Conservation (phyloP, 2,113 vertebrate species). For the Solea senegalensis region DNA sequence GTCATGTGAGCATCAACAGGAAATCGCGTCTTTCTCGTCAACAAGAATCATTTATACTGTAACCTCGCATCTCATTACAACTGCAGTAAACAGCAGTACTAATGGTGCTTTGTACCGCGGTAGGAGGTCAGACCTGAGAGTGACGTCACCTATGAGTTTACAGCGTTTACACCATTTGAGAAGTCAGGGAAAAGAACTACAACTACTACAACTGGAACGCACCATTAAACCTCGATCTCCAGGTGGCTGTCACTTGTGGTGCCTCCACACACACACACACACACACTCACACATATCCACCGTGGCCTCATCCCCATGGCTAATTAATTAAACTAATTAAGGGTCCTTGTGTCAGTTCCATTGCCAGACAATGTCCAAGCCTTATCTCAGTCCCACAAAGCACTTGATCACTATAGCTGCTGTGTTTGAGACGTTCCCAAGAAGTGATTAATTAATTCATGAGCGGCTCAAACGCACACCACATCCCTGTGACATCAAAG, state of each 20-base stretch:
- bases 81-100: too few species aligned
- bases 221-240: slow-evolving; percentile 35
- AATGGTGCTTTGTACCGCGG: too few species aligned
- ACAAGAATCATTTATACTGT: too few species aligned
- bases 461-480: slow-evolving; percentile 57
- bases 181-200: slow-evolving; percentile 5
- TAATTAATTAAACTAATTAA: slow-evolving; percentile 80
- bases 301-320: slow-evolving; percentile 29
- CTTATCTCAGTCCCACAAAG: slow-evolving; percentile 78
- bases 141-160: not conserved
- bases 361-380: slow-evolving; percentile 67
- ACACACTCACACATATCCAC: not conserved
- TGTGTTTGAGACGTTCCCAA: slow-evolving; percentile 63
- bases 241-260: slow-evolving; percentile 14
- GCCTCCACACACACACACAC: slow-evolving; percentile 11
- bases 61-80: too few species aligned
- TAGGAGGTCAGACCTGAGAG: too few species aligned
- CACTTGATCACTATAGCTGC: slow-evolving; percentile 75
- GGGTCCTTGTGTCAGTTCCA: slow-evolving; percentile 68
- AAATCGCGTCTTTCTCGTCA: too few species aligned
- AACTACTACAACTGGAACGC: not conserved
- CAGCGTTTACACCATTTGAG: too few species aligned
- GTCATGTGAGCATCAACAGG: too few species aligned
- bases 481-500: slow-evolving; percentile 60
- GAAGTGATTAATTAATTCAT: slow-evolving; percentile 71